phyloP scores from a whole-genome alignment of 2,888 invertebrate genomes.

The Idaea aversata region DNA sequence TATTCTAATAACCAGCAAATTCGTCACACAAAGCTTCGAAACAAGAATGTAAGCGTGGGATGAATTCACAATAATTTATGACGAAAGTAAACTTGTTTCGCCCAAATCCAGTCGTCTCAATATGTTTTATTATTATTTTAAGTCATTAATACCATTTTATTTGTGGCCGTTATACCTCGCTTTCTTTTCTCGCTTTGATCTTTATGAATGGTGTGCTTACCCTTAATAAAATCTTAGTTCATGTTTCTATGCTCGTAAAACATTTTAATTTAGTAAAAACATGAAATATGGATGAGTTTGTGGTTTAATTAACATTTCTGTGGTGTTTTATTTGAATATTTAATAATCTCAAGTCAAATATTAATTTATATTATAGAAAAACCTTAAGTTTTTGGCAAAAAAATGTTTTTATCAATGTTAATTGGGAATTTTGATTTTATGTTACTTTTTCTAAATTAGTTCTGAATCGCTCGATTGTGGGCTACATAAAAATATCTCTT shows the following conservation, averaged over 20 bases:
- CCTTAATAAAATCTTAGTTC: neutral
- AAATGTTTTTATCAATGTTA: too few relatives aligned
- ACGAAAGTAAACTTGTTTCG: neutral
- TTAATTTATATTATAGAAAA: neutral
- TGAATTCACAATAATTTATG: neutral
- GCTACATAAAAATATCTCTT: too few relatives aligned
- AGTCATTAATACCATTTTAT: neutral
- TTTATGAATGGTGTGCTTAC: neutral
- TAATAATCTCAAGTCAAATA: neutral
- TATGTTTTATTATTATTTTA: slow-evolving; percentile 1
- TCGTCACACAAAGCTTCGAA: neutral
- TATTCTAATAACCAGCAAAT: neutral
- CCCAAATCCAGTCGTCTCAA: neutral
- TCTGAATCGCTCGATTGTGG: too few relatives aligned
- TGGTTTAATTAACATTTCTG: neutral
- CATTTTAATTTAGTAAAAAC: neutral
- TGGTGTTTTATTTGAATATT: neutral
- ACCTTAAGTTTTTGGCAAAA: too few relatives aligned
- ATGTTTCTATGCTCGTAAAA: neutral
- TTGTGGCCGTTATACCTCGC: neutral
- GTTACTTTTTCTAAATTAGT: too few relatives aligned
- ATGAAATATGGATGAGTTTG: neutral
- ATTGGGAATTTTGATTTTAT: too few relatives aligned
- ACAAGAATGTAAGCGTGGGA: neutral
- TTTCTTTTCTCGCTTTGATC: neutral